Percentiles rank a stretch among this genome's conserved stretches.
Evolutionary conservation across 2,888 invertebrate species (phyloP).

Genomic region (Malthinus flaveolus): DNA sequence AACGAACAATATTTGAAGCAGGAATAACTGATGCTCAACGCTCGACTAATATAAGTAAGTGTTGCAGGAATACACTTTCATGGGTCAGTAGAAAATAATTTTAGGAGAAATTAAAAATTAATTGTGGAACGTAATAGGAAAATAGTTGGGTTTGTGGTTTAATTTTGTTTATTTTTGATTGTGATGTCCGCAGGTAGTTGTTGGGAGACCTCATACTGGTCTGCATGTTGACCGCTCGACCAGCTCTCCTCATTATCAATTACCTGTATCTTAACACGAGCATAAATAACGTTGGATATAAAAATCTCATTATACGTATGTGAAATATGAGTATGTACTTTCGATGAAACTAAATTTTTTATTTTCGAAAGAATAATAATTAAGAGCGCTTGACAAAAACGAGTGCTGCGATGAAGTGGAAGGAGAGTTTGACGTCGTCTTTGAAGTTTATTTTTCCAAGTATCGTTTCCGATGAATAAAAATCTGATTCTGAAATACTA

Average conservation of each 20-base stretch:
- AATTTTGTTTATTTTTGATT: conserved; percentile 33
- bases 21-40: too few relatives aligned
- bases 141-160: not conserved
- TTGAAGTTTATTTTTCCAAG: not conserved
- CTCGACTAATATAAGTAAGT: too few relatives aligned
- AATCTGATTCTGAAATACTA: not conserved
- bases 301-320: conserved; percentile 49
- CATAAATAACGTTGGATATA: conserved; percentile 49
- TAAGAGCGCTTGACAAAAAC: too few relatives aligned
- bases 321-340: conserved; percentile 49
- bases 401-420: not conserved
- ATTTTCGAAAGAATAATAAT: not conserved
- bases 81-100: not conserved
- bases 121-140: too few relatives aligned
- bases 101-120: not conserved
- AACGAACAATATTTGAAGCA: too few relatives aligned
- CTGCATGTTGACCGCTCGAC: conserved; percentile 33
- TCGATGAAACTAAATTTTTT: conserved; percentile 41
- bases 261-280: conserved; percentile 48
- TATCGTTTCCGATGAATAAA: not conserved
- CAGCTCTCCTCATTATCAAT: conserved; percentile 46
- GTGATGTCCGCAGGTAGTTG: conserved; percentile 25
- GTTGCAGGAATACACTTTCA: not conserved
- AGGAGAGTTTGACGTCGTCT: too few relatives aligned
- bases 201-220: conserved; percentile 33